phyloP scores from a whole-genome alignment of 2,888 invertebrate species.

The Leptogaster cylindrica region DNA sequence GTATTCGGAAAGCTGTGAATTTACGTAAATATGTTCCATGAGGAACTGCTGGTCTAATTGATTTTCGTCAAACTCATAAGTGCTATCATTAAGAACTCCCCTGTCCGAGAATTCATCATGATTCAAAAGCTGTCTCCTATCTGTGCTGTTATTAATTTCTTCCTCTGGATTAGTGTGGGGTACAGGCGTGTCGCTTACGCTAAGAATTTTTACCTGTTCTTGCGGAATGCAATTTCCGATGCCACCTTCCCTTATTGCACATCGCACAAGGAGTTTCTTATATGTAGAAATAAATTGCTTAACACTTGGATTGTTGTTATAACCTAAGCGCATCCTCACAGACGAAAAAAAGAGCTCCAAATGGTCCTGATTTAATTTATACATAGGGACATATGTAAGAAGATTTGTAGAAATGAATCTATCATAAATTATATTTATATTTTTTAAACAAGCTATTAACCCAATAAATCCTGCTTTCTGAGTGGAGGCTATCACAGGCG shows the following conservation, averaged over 20 bases:
- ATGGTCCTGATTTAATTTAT: neutral
- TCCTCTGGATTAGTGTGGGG: neutral
- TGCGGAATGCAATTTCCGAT: conserved; percentile 34
- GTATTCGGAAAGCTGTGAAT: neutral
- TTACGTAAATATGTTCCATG: conserved; percentile 8
- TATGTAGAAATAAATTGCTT: conserved; percentile 6
- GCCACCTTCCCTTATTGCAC: conserved; percentile 13
- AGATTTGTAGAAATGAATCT: neutral
- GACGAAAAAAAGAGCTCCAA: neutral
- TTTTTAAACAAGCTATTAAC: neutral
- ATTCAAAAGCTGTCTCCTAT: no score
- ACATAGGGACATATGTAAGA: neutral
- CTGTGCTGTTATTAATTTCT: no score
- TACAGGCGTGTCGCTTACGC: neutral
- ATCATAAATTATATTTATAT: neutral
- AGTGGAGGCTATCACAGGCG: neutral
- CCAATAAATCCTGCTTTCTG: conserved; percentile 13
- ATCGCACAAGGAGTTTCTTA: conserved; percentile 24
- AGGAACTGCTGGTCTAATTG: neutral
- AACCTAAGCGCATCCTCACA: neutral
- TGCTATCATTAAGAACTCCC: no score
- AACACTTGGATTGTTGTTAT: neutral
- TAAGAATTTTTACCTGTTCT: conserved; percentile 2
- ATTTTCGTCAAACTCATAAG: conserved; percentile 8
- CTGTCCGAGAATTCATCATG: no score